Percentiles rank a stretch among this genome's conserved stretches.
phyloP scores from a whole-genome alignment of 64 coral and sea anemone genomes.

The Porites lutea region DNA sequence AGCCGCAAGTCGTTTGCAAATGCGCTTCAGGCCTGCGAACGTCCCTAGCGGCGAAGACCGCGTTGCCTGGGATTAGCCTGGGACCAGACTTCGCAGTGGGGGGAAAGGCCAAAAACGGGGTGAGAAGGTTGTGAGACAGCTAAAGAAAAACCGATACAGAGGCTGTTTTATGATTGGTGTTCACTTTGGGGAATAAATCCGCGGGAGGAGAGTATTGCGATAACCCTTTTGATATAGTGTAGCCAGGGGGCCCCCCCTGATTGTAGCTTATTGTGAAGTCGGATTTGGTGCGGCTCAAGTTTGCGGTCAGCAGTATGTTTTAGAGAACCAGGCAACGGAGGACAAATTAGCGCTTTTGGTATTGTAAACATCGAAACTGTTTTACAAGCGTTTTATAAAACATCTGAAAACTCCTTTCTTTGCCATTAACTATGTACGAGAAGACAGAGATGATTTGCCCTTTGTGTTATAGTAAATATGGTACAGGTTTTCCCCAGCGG shows the following conservation, averaged over 20 bases:
- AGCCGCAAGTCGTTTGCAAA: too few species aligned
- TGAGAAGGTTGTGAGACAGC: too few species aligned
- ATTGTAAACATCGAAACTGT: constrained; percentile 37
- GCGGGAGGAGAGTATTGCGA: too few species aligned
- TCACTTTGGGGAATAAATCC: too few species aligned
- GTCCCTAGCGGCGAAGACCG: too few species aligned
- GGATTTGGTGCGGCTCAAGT: constrained; percentile 7
- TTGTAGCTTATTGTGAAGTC: neutral
- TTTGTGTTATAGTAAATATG: constrained; percentile 84
- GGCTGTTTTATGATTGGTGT: too few species aligned
- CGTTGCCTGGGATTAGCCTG: too few species aligned
- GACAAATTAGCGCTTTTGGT: neutral
- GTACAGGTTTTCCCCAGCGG: constrained; percentile 90
- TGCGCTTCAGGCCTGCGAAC: too few species aligned
- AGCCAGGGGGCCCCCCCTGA: neutral
- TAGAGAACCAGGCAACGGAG: constrained; percentile 27
- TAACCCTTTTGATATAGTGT: too few species aligned
- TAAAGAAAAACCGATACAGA: too few species aligned
- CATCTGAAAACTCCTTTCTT: neutral
- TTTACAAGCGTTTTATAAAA: neutral
- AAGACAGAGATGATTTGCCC: constrained; percentile 83
- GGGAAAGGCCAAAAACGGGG: too few species aligned
- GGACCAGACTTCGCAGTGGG: too few species aligned
- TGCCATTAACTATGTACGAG: constrained; percentile 63
- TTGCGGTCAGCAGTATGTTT: constrained; percentile 29